phyloP scores from a whole-genome alignment of 2,888 invertebrate genomes.

The Nipponacmea schrenckii region DNA sequence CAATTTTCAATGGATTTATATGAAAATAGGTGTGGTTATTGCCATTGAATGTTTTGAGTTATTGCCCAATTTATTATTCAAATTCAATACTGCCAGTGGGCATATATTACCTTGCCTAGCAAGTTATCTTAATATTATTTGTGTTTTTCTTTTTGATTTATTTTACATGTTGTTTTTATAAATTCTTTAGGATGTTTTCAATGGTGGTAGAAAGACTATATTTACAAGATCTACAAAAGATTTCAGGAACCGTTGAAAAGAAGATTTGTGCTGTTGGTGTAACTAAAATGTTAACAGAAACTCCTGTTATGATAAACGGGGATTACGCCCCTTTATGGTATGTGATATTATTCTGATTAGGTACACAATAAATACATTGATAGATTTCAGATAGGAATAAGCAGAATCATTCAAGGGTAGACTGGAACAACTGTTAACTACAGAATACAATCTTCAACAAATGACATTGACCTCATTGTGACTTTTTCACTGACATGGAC shows the following conservation, averaged over 20 bases:
- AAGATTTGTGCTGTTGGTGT: constrained; percentile 93
- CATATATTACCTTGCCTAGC: too few species aligned
- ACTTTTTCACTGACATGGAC: too few species aligned
- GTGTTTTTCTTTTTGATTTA: not conserved
- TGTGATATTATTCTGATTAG: constrained; percentile 49
- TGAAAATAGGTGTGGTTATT: too few species aligned
- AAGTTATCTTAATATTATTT: not conserved
- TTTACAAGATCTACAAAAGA: constrained; percentile 86
- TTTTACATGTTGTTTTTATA: not conserved
- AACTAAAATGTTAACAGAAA: constrained; percentile 84
- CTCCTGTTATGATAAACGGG: constrained; percentile 75
- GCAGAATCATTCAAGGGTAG: too few species aligned
- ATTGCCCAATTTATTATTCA: too few species aligned
- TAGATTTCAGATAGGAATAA: too few species aligned
- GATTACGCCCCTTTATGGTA: constrained; percentile 74
- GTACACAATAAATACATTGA: not conserved
- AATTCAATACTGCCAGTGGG: too few species aligned
- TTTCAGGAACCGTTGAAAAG: constrained; percentile 83
- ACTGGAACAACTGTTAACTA: too few species aligned
- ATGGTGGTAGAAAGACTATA: constrained; percentile 94
- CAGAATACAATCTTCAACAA: too few species aligned
- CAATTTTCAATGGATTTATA: too few species aligned
- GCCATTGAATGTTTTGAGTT: too few species aligned
- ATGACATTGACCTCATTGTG: too few species aligned
- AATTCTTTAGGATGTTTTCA: constrained; percentile 82